Conservation (phyloP, 2,797 vertebrate species). For the Carcharodon carcharias region DNA sequence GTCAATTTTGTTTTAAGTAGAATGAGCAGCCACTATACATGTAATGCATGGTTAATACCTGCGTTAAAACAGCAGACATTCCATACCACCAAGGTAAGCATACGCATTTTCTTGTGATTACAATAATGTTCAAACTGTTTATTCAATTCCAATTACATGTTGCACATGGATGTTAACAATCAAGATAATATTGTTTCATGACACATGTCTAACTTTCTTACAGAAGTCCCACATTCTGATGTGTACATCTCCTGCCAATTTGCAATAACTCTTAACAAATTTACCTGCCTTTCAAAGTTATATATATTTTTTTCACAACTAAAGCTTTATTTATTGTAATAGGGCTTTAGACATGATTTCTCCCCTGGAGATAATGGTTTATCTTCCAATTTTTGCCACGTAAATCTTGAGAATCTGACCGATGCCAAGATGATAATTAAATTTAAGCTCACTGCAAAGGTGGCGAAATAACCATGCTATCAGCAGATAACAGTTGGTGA, state of each 20-base stretch:
- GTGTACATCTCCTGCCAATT: not conserved
- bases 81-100: no score
- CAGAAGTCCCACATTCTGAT: not conserved
- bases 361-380: not conserved
- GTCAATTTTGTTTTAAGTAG: not conserved
- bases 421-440: not conserved
- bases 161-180: not conserved
- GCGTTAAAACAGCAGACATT: not conserved
- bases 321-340: not conserved
- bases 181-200: not conserved
- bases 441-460: not conserved
- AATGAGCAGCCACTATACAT: not conserved
- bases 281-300: not conserved
- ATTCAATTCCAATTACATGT: not conserved
- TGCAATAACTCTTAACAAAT: not conserved
- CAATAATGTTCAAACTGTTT: not conserved
- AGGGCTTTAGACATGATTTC: not conserved
- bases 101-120: not conserved
- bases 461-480: not conserved
- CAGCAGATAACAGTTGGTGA: not conserved
- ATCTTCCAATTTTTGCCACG: not conserved
- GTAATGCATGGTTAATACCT: not conserved
- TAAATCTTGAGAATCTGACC: not conserved
- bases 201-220: not conserved
- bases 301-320: not conserved